phyloP scores from a whole-genome alignment of 2,113 vertebrate genomes.

The Sphyrna mokarran region DNA sequence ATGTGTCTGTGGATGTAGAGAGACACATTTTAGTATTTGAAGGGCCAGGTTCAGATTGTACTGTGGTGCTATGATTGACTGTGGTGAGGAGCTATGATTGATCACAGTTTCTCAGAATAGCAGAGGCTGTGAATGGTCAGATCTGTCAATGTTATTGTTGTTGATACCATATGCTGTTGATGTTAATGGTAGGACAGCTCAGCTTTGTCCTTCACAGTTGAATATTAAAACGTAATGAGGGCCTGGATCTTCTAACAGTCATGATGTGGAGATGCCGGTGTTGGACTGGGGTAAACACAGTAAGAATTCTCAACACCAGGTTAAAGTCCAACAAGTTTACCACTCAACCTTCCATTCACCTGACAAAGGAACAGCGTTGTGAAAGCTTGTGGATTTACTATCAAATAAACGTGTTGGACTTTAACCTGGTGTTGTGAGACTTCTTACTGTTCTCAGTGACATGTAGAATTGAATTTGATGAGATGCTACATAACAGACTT shows the following conservation, averaged over 20 bases:
- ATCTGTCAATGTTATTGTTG: background rate
- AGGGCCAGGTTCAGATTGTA: background rate
- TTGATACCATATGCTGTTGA: background rate
- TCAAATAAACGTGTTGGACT: no score
- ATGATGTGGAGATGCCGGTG: no score
- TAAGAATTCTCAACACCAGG: no score
- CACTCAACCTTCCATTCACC: no score
- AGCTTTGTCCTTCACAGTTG: background rate
- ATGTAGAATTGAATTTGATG: background rate
- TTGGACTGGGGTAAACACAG: no score
- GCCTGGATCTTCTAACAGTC: background rate
- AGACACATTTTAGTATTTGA: background rate
- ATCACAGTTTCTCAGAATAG: background rate
- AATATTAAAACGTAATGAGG: background rate
- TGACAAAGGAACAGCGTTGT: no score
- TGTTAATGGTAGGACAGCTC: background rate
- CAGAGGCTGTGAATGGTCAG: background rate
- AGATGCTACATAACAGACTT: background rate
- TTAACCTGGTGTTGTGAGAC: no score
- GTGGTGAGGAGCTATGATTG: background rate
- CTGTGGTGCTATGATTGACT: no score
- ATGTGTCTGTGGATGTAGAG: no score
- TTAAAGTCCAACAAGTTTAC: no score
- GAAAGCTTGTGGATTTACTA: no score
- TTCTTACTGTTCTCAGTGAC: background rate